Evolutionary conservation across 2,888 invertebrate species (phyloP).

Genomic region (Drosophila helvetica): DNA sequence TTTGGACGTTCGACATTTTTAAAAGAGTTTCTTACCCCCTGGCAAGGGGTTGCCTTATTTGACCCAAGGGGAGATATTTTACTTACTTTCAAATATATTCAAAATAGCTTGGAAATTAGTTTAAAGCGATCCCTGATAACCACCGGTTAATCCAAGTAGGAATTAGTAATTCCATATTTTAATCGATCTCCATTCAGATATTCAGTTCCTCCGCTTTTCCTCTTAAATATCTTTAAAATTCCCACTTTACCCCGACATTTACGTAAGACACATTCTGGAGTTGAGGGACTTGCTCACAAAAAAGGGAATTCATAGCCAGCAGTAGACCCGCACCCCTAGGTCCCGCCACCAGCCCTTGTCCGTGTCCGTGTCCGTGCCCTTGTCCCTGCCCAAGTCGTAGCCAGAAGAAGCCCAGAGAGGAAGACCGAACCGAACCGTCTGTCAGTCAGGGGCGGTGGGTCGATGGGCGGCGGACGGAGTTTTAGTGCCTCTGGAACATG

Average conservation of each 20-base stretch:
- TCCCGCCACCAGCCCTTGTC: neutral
- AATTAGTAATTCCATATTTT: neutral
- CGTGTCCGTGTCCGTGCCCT: too few species aligned
- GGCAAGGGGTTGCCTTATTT: neutral
- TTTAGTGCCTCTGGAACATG: conserved; percentile 74
- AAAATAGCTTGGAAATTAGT: too few species aligned
- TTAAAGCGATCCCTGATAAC: too few species aligned
- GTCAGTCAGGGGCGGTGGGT: conserved; percentile 40
- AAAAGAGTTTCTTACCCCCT: neutral
- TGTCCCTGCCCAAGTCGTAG: conserved; percentile 2
- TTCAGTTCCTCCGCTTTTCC: neutral
- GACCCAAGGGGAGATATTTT: neutral
- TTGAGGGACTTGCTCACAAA: neutral
- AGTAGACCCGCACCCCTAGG: neutral
- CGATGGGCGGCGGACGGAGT: conserved; percentile 51
- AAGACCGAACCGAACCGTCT: conserved; percentile 49
- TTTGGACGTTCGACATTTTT: conserved; percentile 9
- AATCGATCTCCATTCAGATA: neutral
- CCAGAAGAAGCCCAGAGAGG: conserved; percentile 21
- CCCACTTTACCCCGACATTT: neutral
- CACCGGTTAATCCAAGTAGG: too few species aligned
- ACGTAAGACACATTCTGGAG: neutral
- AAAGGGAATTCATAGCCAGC: neutral
- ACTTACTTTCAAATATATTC: too few species aligned
- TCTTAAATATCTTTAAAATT: neutral